Evolutionary conservation across 2,797 vertebrate genomes (phyloP).

Genomic region (Notolabrus celidotus): DNA sequence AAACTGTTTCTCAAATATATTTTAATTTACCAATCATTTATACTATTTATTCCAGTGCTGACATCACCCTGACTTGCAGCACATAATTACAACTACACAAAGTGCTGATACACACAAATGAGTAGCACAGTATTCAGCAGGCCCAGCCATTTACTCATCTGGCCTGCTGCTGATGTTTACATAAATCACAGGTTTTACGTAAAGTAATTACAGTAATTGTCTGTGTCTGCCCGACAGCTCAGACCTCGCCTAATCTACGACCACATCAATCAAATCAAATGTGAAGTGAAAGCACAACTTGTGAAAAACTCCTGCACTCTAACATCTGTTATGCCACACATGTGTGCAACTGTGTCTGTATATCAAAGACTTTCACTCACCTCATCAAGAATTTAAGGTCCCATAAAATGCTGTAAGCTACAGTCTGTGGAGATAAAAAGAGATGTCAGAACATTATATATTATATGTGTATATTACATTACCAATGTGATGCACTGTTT

Average conservation of each 20-base stretch:
- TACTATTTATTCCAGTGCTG: too few species aligned
- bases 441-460: slow-evolving; percentile 20
- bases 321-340: neutral
- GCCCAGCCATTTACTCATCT: slow-evolving; percentile 20
- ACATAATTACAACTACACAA: slow-evolving; percentile 5
- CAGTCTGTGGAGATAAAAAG: slow-evolving; percentile 85
- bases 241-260: neutral
- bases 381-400: slow-evolving; percentile 99
- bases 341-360: too few species aligned
- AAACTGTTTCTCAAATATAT: too few species aligned
- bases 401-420: slow-evolving; percentile 99
- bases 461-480: neutral
- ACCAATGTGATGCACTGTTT: neutral
- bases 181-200: slow-evolving; percentile 43
- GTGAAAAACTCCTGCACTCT: neutral
- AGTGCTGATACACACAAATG: slow-evolving; percentile 17
- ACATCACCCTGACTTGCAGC: too few species aligned
- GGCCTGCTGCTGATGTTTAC: slow-evolving; percentile 9
- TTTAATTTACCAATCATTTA: too few species aligned
- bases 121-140: neutral
- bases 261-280: neutral
- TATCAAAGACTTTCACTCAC: slow-evolving; percentile 82
- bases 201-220: slow-evolving; percentile 21
- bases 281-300: neutral
- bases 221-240: slow-evolving; percentile 3